phyloP scores from a whole-genome alignment of 1,140 invertebrate genomes.

The Eulimnadia texana region DNA sequence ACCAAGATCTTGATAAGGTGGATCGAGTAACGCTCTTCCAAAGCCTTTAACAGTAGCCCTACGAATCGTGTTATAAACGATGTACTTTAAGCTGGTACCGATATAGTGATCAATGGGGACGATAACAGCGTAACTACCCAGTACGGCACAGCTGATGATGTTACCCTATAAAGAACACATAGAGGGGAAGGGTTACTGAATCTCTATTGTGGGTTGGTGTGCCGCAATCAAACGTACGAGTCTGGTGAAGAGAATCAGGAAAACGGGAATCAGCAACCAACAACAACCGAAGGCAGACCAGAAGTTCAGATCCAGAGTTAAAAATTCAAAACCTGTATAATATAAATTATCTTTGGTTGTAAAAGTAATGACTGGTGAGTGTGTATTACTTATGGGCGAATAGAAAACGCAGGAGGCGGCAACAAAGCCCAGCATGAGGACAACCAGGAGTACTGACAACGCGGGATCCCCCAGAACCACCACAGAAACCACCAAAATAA shows the following conservation, averaged over 20 bases:
- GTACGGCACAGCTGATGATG: slow-evolving; percentile 42
- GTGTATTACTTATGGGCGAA: slow-evolving; percentile 36
- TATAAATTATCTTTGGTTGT: slow-evolving; percentile 20
- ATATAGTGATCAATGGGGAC: slow-evolving; percentile 45
- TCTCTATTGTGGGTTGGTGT: neutral
- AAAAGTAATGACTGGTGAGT: slow-evolving; percentile 15
- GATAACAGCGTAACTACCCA: slow-evolving; percentile 46
- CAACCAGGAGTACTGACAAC: slow-evolving; percentile 37
- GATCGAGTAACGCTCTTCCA: slow-evolving; percentile 39
- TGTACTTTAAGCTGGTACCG: slow-evolving; percentile 49
- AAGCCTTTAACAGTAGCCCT: slow-evolving; percentile 41
- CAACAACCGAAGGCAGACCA: slow-evolving; percentile 42
- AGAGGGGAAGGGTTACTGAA: slow-evolving; percentile 15
- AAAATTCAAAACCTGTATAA: slow-evolving; percentile 38
- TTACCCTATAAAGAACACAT: slow-evolving; percentile 35
- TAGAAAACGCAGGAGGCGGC: slow-evolving; percentile 38
- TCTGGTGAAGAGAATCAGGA: slow-evolving; percentile 24
- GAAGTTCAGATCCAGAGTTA: slow-evolving; percentile 41
- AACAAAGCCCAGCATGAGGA: slow-evolving; percentile 38
- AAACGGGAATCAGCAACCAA: slow-evolving; percentile 33
- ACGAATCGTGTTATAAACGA: slow-evolving; percentile 47
- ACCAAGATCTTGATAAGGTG: slow-evolving; percentile 47
- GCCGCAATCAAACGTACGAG: slow-evolving; percentile 19
- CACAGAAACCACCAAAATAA: slow-evolving; percentile 34
- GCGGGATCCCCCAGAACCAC: slow-evolving; percentile 42